Evolutionary conservation across 2,888 invertebrate species (phyloP).

Genomic region (Venusia cambrica): DNA sequence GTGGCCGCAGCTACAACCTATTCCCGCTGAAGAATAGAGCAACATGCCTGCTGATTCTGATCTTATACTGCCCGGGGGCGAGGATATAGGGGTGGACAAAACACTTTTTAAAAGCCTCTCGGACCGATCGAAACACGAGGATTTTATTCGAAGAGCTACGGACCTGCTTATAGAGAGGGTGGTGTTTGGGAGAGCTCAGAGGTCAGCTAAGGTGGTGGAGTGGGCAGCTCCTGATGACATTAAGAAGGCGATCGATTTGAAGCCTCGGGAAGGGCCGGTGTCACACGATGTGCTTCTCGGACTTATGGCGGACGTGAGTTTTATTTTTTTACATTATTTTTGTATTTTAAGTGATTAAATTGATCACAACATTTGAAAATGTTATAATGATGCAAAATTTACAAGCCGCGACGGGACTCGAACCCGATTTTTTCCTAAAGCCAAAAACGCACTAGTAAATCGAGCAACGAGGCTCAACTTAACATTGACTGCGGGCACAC

Average conservation of each 20-base stretch:
- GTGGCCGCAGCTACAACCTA: slow-evolving; percentile 54
- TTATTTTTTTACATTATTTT: slow-evolving; percentile 9
- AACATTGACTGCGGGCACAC: too few species aligned
- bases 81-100: slow-evolving; percentile 48
- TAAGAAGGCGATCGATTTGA: slow-evolving; percentile 84
- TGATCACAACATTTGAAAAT: too few species aligned
- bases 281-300: slow-evolving; percentile 85
- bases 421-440: too few species aligned
- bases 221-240: slow-evolving; percentile 90
- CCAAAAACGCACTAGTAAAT: too few species aligned
- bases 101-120: slow-evolving; percentile 82
- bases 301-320: slow-evolving; percentile 85
- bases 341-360: too few species aligned
- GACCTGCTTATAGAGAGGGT: slow-evolving; percentile 88
- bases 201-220: slow-evolving; percentile 88
- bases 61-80: slow-evolving; percentile 57
- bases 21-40: slow-evolving; percentile 38
- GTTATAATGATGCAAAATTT: too few species aligned
- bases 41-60: slow-evolving; percentile 75
- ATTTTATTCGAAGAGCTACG: slow-evolving; percentile 85
- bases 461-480: too few species aligned
- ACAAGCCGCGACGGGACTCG: too few species aligned
- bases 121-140: slow-evolving; percentile 83
- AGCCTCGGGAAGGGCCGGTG: slow-evolving; percentile 79
- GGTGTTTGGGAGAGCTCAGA: slow-evolving; percentile 87